Evolutionary conservation across 2,113 vertebrate genomes (phyloP), one percentile per base, ranked within the genome.

Genomic region (Neomonachus schauinslandi): DNA sequence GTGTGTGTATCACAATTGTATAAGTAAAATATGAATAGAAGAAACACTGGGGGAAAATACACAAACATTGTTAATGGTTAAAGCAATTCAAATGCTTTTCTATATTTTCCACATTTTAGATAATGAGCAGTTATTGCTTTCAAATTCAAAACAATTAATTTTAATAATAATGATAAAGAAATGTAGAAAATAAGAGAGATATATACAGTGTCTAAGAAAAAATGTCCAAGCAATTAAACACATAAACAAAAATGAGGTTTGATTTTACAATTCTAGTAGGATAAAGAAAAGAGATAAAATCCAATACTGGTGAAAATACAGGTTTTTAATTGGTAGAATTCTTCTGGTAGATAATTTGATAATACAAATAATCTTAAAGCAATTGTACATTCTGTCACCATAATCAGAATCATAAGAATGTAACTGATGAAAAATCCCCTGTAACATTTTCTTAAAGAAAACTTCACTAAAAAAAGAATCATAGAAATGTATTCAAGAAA

Each of bases 261-360:
- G 1, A 65, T 94, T 87, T 33, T 82, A 77, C 21, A 83, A 55
- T 72, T 77, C 26, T 74, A 88, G 7, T 19, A 96, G 51, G 55
- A 69, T 39, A 86, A 46, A 15, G 18, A 87, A 59, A 87, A 94
- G 3, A 46, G 28, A 92, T 36, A 93, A 97, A 87, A 51, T 9
- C 8, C 33, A 89, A 89, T 59, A 72, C 11, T 46, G 8, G 26
- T 83, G 59, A 87, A 33, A 93, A 94, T 33, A 33, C 4, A 91
- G 11, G 19, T 28, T 86, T 86, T 97, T 63, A 76, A 69, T 76
- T 31, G 7, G 19, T 84, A 67, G 33, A 84, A 72, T 71, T 89
- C 19, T 84, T 82, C 72, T 86, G 19, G 15, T 63, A 89, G n/a
- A 22, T 95, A 94, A 92, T 82, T 92, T 92, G 42, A 92, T 21